These are phyloP conservation scores for Heteractis magnifica DNA, from an alignment of 92 coral and sea anemone species.

Conservation along the genomic window DNA sequence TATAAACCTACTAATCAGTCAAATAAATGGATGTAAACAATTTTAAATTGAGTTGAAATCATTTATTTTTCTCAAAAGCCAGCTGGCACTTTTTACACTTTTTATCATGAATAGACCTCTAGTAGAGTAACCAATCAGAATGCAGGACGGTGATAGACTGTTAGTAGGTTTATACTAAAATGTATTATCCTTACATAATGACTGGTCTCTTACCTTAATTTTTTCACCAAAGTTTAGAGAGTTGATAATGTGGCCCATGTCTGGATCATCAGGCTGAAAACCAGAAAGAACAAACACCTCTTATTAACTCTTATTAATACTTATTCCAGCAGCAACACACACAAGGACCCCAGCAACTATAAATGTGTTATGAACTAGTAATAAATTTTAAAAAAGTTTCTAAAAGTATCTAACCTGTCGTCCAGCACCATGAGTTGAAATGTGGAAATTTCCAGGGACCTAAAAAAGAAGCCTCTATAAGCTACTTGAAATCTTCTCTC, in stretches of 20 bases:
- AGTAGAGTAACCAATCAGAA: too few relatives aligned
- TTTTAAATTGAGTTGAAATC: too few relatives aligned
- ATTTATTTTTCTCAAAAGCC: too few relatives aligned
- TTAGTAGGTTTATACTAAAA: too few relatives aligned
- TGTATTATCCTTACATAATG: neutral
- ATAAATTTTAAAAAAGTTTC: neutral
- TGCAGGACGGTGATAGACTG: too few relatives aligned
- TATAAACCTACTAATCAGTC: too few relatives aligned
- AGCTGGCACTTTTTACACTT: too few relatives aligned
- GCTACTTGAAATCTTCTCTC: too few relatives aligned
- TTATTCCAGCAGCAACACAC: neutral
- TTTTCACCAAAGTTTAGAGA: slow-evolving; percentile 87
- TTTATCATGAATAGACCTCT: too few relatives aligned
- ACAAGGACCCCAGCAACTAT: neutral
- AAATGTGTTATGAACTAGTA: neutral
- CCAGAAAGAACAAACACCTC: neutral
- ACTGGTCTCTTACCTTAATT: slow-evolving; percentile 57
- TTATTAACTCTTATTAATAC: too few relatives aligned
- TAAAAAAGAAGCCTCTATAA: neutral
- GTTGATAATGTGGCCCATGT: slow-evolving; percentile 84
- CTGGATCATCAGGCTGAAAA: slow-evolving; percentile 83
- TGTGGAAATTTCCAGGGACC: slow-evolving; percentile 99
- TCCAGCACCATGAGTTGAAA: slow-evolving; percentile 98
- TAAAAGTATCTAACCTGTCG: slow-evolving; percentile 59
- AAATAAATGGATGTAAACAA: too few relatives aligned